Conservation (phyloP, 2,888 invertebrate species). For the Prostheceraeus crozeri region DNA sequence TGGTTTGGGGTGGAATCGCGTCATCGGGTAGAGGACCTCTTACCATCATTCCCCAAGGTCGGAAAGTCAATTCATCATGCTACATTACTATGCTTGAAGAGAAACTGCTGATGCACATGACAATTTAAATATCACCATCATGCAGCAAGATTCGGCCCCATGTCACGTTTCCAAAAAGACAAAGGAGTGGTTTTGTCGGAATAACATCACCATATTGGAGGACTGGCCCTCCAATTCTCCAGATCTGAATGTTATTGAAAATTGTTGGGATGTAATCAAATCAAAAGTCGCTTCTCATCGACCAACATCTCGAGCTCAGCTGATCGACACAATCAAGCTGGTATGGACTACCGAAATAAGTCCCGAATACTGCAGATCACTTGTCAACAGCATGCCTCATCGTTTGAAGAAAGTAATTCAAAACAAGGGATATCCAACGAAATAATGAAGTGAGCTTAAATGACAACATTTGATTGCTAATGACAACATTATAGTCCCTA, state of each 20-base stretch:
- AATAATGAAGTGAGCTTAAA: too few species aligned
- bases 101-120: conserved; percentile 1
- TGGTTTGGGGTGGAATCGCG: conserved; percentile 13
- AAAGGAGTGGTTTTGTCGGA: background rate
- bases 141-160: conserved; percentile 5
- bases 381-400: too few species aligned
- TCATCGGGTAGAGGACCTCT: conserved; percentile 10
- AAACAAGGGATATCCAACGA: too few species aligned
- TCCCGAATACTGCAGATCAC: too few species aligned
- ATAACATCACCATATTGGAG: background rate
- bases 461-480: too few species aligned
- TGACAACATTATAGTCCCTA: too few species aligned
- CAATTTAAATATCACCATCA: background rate
- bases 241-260: conserved; percentile 7
- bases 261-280: conserved; percentile 4
- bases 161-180: background rate
- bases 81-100: background rate
- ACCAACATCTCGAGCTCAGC: background rate
- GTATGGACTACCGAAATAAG: conserved; percentile 19
- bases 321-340: background rate
- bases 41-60: background rate
- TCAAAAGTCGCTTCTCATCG: background rate
- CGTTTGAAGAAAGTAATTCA: too few species aligned
- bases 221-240: conserved; percentile 1
- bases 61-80: background rate